Evolutionary conservation across 2,113 vertebrate genomes (phyloP).

Genomic region (Ivindomyrus marchei): DNA sequence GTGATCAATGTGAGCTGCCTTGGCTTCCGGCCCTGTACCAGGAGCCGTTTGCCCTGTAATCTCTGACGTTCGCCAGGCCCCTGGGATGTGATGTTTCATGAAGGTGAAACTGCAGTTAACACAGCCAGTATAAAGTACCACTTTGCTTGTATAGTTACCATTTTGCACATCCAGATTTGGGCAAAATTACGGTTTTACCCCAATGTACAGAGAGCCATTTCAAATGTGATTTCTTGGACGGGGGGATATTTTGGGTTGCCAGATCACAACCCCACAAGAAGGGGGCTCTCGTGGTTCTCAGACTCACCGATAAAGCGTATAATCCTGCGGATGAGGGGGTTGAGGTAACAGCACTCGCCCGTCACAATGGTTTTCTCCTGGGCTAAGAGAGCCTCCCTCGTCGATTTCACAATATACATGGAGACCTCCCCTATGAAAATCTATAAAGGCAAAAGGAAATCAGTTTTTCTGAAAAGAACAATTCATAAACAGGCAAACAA

Average conservation of each 20-base stretch:
- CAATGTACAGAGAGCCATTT: background rate
- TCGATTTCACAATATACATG: constrained; percentile 96
- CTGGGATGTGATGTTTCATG: background rate
- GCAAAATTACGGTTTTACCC: background rate
- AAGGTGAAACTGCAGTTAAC: background rate
- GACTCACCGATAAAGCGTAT: constrained; percentile 88
- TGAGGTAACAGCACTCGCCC: constrained; percentile 97
- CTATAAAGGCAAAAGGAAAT: constrained; percentile 46
- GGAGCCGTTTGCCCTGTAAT: background rate
- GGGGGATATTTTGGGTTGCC: background rate
- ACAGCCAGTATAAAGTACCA: background rate
- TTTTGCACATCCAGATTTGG: background rate
- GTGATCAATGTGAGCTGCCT: background rate
- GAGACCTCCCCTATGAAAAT: constrained; percentile 95
- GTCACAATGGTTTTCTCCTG: constrained; percentile 97
- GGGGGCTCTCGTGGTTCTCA: background rate
- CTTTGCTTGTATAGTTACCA: background rate
- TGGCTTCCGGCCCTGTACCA: background rate
- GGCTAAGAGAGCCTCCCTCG: constrained; percentile 78
- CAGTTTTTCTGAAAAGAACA: background rate
- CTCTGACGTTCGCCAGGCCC: background rate
- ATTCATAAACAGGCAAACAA: background rate
- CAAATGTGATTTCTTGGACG: background rate
- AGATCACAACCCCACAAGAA: background rate
- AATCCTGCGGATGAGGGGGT: constrained; percentile 86